Evolutionary conservation across 2,888 invertebrate species (phyloP), one percentile per base, ranked within the genome.

Genomic region (Aethes cnicana): DNA sequence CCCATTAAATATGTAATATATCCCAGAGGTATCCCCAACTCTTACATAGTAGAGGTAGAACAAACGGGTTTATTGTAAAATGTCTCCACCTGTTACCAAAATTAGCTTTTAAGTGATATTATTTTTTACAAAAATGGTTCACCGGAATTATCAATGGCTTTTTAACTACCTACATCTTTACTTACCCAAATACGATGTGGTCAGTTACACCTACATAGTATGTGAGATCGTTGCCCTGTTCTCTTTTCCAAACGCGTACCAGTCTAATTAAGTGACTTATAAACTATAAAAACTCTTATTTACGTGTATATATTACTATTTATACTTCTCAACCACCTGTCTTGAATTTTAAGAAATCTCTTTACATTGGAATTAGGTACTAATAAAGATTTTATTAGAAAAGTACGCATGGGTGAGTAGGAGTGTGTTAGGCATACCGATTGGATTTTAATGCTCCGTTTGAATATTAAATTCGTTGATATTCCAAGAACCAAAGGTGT

Each of bases 341-440:
- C 70, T 70, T 64, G 81, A 74, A 82, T 85, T 39, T 59, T 63
- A 82, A 83, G 81, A n/a, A 58, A 68, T 72, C 65, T 61, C 61
- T 74, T 76, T 77, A 72, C 72, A n/a, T n/a, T n/a, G n/a, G 63
- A 66, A 64, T 57, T 62, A 59, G 61, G 57, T 58, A 56, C 68
- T 72, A 71, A 76, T 75, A 80, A 80, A 81, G 66, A 63, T 73
- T 81, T 84, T 85, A 70, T 76, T 74, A 79, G 81, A 78, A 76
- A 78, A 73, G 70, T 66, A 68, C 72, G 71, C n/a, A n/a, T n/a
- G 67, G 69, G 65, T 69, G 72, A 72, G 57, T 55, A 66, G 54
- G 71, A 58, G 58, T 59, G 32, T 66, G 55, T 54, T 55, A 58
- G 66, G 85, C 81, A 85, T 86, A 84, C 81, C 58, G 68, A 86